Percentiles rank a stretch among this genome's conserved stretches.
Conservation (phyloP, 2,113 vertebrate species). For the Suncus etruscus region DNA sequence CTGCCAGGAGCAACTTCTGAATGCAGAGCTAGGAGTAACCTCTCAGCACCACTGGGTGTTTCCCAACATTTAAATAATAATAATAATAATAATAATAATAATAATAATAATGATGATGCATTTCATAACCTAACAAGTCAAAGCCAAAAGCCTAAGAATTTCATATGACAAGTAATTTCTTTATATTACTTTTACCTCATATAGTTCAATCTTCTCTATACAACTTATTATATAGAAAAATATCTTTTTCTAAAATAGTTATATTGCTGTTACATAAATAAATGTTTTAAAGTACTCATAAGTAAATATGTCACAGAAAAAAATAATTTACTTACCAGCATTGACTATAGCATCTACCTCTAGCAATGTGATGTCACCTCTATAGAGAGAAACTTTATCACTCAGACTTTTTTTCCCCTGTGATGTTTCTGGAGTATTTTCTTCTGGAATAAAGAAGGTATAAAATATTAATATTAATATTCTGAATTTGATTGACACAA, state of each 20-base stretch:
- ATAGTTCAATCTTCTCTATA: conserved; percentile 28
- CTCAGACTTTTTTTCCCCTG: conserved; percentile 90
- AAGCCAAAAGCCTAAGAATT: conserved; percentile 37
- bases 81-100: too few species aligned
- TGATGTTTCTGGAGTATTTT: conserved; percentile 84
- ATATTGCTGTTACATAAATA: conserved; percentile 17
- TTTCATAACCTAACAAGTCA: conserved; percentile 56
- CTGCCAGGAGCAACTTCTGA: too few species aligned
- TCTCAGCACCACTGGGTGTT: too few species aligned
- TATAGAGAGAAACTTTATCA: conserved; percentile 97
- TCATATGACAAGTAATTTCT: conserved; percentile 35
- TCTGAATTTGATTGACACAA: conserved; percentile 32
- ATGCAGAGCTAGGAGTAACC: too few species aligned
- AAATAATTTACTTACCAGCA: conserved; percentile 91
- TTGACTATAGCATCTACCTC: conserved; percentile 99
- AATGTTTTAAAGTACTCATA: conserved; percentile 34
- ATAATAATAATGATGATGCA: conserved; percentile 60
- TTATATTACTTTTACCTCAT: conserved; percentile 30
- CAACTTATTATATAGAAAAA: conserved; percentile 19
- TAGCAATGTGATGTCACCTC: conserved; percentile 97
- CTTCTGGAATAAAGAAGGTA: conserved; percentile 82
- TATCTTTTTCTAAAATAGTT: conserved; percentile 44
- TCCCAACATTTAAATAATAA: too few species aligned
- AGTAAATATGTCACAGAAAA: conserved; percentile 28
- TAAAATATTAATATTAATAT: conserved; percentile 47